Evolutionary conservation across 2,888 invertebrate genomes (phyloP).

Genomic region (Macrophya annulata): DNA sequence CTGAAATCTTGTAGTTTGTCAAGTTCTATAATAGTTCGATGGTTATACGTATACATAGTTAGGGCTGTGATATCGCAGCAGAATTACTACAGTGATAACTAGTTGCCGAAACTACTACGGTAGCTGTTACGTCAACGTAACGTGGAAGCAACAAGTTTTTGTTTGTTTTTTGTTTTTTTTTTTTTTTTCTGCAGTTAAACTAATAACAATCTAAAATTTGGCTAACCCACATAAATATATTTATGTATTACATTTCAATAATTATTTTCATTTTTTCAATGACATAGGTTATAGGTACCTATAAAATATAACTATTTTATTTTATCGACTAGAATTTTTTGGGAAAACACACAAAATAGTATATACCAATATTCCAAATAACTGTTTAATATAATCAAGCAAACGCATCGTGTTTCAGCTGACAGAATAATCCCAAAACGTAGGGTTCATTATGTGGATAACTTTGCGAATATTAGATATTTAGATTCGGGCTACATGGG

Average conservation of each 20-base stretch:
- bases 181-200: background rate
- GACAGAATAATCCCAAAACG: constrained; percentile 29
- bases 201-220: background rate
- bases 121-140: constrained; percentile 2
- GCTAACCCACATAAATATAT: background rate
- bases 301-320: background rate
- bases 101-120: constrained; percentile 9
- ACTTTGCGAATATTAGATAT: constrained; percentile 32
- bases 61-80: background rate
- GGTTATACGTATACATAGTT: background rate
- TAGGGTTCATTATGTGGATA: constrained; percentile 20
- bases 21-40: constrained; percentile 25
- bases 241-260: background rate
- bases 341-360: background rate
- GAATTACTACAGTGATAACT: constrained; percentile 22
- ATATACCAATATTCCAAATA: background rate
- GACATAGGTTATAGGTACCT: background rate
- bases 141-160: constrained; percentile 14
- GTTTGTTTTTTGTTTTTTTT: background rate
- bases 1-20: constrained; percentile 5
- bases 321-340: background rate
- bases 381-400: background rate
- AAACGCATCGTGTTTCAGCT: background rate
- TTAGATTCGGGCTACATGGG: background rate
- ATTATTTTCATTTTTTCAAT: background rate